These are phyloP conservation scores for Cladorhizidae sp. DNA, from an alignment of 37 sponge, comb jelly and placozoan genomes.

Conservation along the genomic window DNA sequence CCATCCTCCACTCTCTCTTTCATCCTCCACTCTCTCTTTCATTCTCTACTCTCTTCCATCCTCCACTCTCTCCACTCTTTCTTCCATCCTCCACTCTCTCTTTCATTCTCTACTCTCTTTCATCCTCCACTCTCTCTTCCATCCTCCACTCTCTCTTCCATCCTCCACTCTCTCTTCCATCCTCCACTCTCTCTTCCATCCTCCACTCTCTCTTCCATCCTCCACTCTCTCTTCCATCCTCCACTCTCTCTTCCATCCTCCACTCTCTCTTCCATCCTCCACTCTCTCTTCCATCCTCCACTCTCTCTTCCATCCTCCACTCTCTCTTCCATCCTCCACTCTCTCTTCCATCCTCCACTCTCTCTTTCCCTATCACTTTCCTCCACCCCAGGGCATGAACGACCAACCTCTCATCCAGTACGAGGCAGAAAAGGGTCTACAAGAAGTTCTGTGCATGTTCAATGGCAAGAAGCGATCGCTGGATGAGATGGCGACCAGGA, in stretches of 20 bases:
- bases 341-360: neutral
- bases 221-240: neutral
- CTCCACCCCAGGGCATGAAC: slow-evolving; percentile 47
- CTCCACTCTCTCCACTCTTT: too few species aligned
- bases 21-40: neutral
- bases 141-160: too few species aligned
- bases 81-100: too few species aligned
- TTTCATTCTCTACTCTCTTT: too few species aligned
- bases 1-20: neutral
- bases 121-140: too few species aligned
- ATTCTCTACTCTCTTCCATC: neutral
- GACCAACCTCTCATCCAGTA: slow-evolving; percentile 48
- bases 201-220: too few species aligned
- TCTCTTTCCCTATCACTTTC: too few species aligned
- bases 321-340: neutral
- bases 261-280: neutral
- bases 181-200: too few species aligned
- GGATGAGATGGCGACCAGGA: slow-evolving; percentile 74
- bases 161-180: too few species aligned
- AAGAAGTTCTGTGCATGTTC: slow-evolving; percentile 52
- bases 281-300: neutral
- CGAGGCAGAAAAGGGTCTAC: slow-evolving; percentile 63
- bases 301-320: neutral
- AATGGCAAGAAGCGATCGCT: slow-evolving; percentile 27
- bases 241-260: neutral